Base-by-base conservation (phyloP, 2,888 invertebrate species). In the Harmothoe impar region DNA sequence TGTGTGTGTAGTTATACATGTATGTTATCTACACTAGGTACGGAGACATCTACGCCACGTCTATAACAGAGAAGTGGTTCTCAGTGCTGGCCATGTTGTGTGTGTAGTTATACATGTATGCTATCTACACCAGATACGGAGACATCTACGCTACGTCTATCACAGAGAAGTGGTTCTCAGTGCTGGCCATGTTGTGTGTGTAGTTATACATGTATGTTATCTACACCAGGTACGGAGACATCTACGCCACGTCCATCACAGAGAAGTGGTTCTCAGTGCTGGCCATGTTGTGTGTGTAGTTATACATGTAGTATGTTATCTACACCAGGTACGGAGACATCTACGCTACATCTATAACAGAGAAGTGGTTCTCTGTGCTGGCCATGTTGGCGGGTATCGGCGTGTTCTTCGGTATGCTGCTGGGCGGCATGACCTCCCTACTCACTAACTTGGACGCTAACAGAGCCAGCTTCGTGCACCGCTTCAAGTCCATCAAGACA, bases 361-460 rank as follows among this genome's bases (percentile, higher is more conserved):
- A 93, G 52, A 89, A 62, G 33, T 43, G 90, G 84, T 90, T 89
- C 81, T 77, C 91, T 7, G 35, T 92, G 5, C 17, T 91, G 20
- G 88, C 89, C n/a, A 93, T 93, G 93, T 84, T 93, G 77, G 62
- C 86, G 10, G 93, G 93, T n/a, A 91, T 92, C 3, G 68, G 88
- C 0, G 91, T 93, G 20, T 91, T 93, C 91, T 92, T 92, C 52
- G 93, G 93, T 10, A 90, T 93, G 91, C 51, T 93, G 52, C 90
- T 93, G 35, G 93, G 92, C 68, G 92, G 92, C 5, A 91, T 93
- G 91, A 92, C 93, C 3, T 93, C 93, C 0, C 85, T 92, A 89
- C 88, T 93, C 43, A 92, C 92, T 52, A 93, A 93, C 89, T 89
- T 90, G 33, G 92, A 91, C n/a, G 51, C 88, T 25, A 77, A 89